Percentiles rank a stretch among this genome's conserved stretches.
These are phyloP conservation scores for Selenia dentaria DNA, from an alignment of 2,888 invertebrate genomes.

Conservation along the genomic window DNA sequence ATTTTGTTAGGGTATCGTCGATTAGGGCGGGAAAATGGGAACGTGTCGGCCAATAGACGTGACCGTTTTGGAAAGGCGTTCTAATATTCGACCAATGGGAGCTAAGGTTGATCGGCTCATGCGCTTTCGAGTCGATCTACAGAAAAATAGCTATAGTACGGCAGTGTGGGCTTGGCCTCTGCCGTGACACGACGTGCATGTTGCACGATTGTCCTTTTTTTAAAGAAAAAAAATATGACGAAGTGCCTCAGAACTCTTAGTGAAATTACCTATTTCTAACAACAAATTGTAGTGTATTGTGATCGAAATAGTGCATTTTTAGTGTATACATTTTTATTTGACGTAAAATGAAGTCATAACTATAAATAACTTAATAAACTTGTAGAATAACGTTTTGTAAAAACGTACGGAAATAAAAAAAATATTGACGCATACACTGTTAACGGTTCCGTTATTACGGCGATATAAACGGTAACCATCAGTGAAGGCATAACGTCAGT, in stretches of 20 bases:
- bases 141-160: conserved; percentile 79
- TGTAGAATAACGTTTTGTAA: not conserved
- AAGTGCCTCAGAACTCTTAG: conserved; percentile 66
- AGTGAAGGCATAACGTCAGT: conserved; percentile 52
- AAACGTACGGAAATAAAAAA: not conserved
- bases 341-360: conserved; percentile 16
- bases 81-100: conserved; percentile 58
- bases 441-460: conserved; percentile 14
- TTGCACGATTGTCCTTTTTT: conserved; percentile 49
- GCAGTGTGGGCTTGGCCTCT: conserved; percentile 79
- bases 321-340: conserved; percentile 14
- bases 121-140: conserved; percentile 80
- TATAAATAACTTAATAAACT: conserved; percentile 15
- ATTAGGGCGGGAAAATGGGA: conserved; percentile 73
- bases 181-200: conserved; percentile 63
- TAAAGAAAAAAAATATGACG: conserved; percentile 57
- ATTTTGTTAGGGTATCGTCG: conserved; percentile 76
- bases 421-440: conserved; percentile 1
- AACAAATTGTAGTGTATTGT: conserved; percentile 44
- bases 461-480: conserved; percentile 37
- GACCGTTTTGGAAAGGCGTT: conserved; percentile 67
- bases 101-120: conserved; percentile 62
- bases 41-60: conserved; percentile 57
- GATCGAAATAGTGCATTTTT: conserved; percentile 27
- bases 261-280: conserved; percentile 22